Base-by-base conservation (phyloP, 2,113 vertebrate species). In the Motacilla tschutschensis region DNA sequence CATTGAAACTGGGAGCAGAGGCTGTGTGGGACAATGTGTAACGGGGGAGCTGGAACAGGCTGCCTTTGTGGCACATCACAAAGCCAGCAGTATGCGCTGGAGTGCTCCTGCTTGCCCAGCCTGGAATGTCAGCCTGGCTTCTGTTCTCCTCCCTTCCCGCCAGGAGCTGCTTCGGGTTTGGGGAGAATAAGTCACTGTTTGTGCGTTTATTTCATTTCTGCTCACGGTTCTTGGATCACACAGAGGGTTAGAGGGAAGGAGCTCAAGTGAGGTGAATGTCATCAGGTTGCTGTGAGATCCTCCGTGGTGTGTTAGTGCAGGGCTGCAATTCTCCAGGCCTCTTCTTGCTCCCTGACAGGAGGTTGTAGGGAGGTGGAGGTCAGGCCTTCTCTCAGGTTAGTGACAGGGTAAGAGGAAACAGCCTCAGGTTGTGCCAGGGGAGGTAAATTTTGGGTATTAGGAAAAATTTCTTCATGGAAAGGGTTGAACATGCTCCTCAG, bases 51-150 rank as follows among this genome's bases (percentile, higher is more conserved):
- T 82, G 72, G 41, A 82, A 95, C 94, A 95, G 82, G 81, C 87
- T 14, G 59, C 67, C 89, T 94, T 94, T 95, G 92, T 93, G 87
- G 67, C 55, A 21, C 48, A 2, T 44, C 57, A 94, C 92, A 91
- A 95, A 94, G 92, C 66, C 12, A 3, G 58, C 89, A 90, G 54
- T 94, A 79, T 94, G 75, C 76, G 75, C 89, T 69, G 29, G 9
- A 86, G 79, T 40, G 59, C 57, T 91, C 10, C 71, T 66, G 51
- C 76, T 55, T 51, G 75, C 87, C 71, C 10, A 71, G 85, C 87
- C 75, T 79, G 76, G 25, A 35, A 14, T 44, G 38, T 38, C 89
- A 90, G 76, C 59, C 53, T 1, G 41, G 41, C 9, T 60, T 54
- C 67, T 90, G 51, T 66, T 85, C 84, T 91, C 73, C 69, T 91